phyloP scores from a whole-genome alignment of 1,140 invertebrate species.

The Drosophila malerkotliana region DNA sequence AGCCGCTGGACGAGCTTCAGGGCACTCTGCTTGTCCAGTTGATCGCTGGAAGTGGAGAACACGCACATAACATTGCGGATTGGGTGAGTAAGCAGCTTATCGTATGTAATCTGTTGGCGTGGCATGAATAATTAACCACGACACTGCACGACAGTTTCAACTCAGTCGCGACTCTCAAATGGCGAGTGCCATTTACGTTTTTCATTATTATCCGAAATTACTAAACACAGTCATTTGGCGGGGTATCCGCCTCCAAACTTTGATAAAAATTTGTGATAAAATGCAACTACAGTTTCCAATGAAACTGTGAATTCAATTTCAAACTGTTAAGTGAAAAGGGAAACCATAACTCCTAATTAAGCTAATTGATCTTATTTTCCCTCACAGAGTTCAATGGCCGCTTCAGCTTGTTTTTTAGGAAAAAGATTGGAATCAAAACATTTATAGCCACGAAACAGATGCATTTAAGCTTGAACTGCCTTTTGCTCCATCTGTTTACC shows the following conservation, averaged over 20 bases:
- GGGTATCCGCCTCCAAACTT: not conserved
- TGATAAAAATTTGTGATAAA: not conserved
- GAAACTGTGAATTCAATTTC: not conserved
- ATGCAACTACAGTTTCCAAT: not conserved
- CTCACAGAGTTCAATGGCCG: not conserved
- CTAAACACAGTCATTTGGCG: not conserved
- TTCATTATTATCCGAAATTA: not conserved
- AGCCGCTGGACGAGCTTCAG: slow-evolving; percentile 74
- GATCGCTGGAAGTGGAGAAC: slow-evolving; percentile 55
- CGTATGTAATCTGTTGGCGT: slow-evolving; percentile 28
- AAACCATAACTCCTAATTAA: not conserved
- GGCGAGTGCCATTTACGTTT: too few species aligned
- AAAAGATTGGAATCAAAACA: too few species aligned
- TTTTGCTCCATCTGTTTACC: not conserved
- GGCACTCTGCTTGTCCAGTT: slow-evolving; percentile 78
- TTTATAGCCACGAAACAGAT: not conserved
- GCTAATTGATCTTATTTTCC: not conserved
- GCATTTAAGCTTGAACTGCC: not conserved
- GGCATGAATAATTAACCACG: slow-evolving; percentile 36
- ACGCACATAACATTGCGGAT: not conserved
- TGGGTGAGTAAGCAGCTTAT: slow-evolving; percentile 24
- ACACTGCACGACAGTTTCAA: not conserved
- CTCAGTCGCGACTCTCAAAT: not conserved
- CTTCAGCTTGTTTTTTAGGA: too few species aligned
- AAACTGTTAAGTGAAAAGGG: not conserved